These are phyloP conservation scores for Stomatorhinus ivindoensis DNA, from an alignment of 2,113 vertebrate genomes.

Conservation along the genomic window DNA sequence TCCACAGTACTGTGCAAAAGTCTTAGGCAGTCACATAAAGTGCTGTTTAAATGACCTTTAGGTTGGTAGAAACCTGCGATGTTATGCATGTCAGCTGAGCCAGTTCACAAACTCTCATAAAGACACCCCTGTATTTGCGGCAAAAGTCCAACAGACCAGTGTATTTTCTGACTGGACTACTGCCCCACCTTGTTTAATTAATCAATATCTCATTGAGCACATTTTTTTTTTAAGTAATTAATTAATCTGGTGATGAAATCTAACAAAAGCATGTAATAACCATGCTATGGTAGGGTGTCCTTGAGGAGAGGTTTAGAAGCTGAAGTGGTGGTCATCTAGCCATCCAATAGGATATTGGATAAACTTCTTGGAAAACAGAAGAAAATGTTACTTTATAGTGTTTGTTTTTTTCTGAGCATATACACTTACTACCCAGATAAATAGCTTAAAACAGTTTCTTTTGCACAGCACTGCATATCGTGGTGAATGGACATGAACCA, in stretches of 20 bases:
- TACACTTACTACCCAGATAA: neutral
- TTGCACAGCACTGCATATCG: neutral
- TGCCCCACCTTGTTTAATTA: neutral
- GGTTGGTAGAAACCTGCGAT: neutral
- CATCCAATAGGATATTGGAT: neutral
- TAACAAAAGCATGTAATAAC: neutral
- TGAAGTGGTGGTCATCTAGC: neutral
- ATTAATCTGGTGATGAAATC: neutral
- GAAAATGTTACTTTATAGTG: neutral
- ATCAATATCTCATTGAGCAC: neutral
- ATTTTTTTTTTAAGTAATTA: neutral
- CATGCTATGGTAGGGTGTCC: neutral
- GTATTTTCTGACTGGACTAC: neutral
- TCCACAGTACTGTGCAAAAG: neutral
- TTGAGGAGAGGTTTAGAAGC: neutral
- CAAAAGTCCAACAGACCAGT: neutral
- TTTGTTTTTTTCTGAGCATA: neutral
- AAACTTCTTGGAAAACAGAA: neutral
- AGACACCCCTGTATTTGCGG: neutral
- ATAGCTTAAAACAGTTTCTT: neutral
- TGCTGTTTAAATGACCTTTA: neutral
- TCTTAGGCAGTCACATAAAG: neutral
- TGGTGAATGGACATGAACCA: neutral
- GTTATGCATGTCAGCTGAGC: neutral
- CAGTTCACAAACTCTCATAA: neutral